phyloP scores from a whole-genome alignment of 1,140 invertebrate genomes.

The Ooceraea biroi region DNA sequence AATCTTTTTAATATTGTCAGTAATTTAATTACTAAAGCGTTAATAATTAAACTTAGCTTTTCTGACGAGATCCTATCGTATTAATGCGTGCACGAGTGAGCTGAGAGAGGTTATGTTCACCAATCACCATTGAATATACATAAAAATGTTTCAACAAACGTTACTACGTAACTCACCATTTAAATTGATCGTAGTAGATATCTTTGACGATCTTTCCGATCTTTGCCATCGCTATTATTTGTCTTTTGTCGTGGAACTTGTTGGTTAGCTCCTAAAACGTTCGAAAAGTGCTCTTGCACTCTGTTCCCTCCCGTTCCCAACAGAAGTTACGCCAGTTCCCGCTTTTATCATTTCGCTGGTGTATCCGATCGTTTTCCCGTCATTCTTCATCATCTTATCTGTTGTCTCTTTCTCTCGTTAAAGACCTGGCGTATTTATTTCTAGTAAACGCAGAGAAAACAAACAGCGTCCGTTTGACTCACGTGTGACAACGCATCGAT shows the following conservation, averaged over 20 bases:
- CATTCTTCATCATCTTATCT: not conserved
- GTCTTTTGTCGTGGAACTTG: conserved; percentile 19
- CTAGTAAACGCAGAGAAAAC: not conserved
- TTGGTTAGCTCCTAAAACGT: not conserved
- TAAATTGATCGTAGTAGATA: conserved; percentile 31
- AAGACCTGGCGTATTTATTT: not conserved
- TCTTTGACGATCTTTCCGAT: conserved; percentile 16
- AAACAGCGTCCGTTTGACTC: not conserved
- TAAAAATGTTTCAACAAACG: not conserved
- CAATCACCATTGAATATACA: not conserved
- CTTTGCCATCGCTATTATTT: not conserved
- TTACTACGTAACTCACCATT: conserved; percentile 14
- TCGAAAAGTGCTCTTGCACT: too few species aligned
- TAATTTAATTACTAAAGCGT: not conserved
- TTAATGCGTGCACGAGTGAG: not conserved
- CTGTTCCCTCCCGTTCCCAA: too few species aligned
- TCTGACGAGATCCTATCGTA: not conserved
- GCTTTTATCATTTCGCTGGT: not conserved
- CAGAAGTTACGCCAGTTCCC: not conserved
- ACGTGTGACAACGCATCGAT: not conserved
- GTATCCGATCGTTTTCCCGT: not conserved
- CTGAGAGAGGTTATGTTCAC: conserved; percentile 15
- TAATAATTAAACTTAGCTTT: not conserved
- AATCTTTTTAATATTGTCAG: not conserved
- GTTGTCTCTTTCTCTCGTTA: not conserved